These are phyloP conservation scores for Campaea margaritaria DNA, from an alignment of 2,888 invertebrate genomes.

Conservation along the genomic window DNA sequence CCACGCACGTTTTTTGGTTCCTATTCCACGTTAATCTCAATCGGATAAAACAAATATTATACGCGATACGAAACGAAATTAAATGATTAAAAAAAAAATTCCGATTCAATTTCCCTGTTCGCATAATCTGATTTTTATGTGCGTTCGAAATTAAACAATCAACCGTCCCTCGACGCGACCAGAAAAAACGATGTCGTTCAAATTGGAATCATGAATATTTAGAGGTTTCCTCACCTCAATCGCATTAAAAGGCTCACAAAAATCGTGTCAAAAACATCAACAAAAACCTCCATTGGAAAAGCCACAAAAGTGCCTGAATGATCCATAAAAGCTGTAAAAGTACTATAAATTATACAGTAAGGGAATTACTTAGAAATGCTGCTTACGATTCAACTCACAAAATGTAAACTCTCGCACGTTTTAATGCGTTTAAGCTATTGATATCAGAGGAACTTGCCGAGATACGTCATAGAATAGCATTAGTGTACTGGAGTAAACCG, in stretches of 20 bases:
- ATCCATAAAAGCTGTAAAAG: slow-evolving; percentile 26
- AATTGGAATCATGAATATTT: slow-evolving; percentile 28
- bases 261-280: slow-evolving; percentile 31
- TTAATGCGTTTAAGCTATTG: no score
- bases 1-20: no score
- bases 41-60: slow-evolving; percentile 2
- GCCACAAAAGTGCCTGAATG: slow-evolving; percentile 23
- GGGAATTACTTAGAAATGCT: slow-evolving; percentile 4
- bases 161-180: slow-evolving; percentile 10
- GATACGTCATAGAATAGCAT: no score
- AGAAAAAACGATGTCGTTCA: slow-evolving; percentile 25
- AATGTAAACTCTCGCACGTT: no score
- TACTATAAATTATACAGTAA: slow-evolving; percentile 30
- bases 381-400: slow-evolving; percentile 3
- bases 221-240: slow-evolving; percentile 27
- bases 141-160: slow-evolving; percentile 30
- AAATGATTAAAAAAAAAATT: slow-evolving; percentile 6
- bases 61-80: slow-evolving; percentile 1
- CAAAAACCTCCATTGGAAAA: slow-evolving; percentile 16
- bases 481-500: no score
- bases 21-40: not conserved
- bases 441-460: not conserved
- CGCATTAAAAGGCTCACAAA: slow-evolving; percentile 24
- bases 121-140: slow-evolving; percentile 22
- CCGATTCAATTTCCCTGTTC: slow-evolving; percentile 19